These are phyloP conservation scores for Enteromius trimaculatus DNA, from an alignment of 2,797 vertebrate species.

Conservation along the genomic window DNA sequence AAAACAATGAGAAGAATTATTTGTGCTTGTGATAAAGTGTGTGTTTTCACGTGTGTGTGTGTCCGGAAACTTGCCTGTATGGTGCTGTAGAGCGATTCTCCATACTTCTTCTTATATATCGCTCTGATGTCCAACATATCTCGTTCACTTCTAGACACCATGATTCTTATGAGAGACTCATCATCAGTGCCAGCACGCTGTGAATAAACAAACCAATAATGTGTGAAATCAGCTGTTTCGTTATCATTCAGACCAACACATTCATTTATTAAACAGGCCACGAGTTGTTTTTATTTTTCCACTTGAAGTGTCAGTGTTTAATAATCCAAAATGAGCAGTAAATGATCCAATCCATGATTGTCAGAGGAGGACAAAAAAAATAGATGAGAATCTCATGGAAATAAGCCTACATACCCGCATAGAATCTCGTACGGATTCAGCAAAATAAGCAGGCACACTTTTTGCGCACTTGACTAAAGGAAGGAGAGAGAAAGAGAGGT, in stretches of 20 bases:
- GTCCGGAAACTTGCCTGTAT: conserved; percentile 82
- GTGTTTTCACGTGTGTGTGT: not conserved
- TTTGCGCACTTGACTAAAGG: conserved; percentile 86
- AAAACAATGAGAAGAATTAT: not conserved
- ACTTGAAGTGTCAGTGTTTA: not conserved
- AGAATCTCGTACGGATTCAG: conserved; percentile 83
- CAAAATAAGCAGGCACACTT: conserved; percentile 89
- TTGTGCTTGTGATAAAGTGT: not conserved
- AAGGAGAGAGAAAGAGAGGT: conserved; percentile 32
- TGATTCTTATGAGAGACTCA: conserved; percentile 85
- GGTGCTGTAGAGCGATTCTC: conserved; percentile 82
- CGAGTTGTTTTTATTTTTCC: not conserved
- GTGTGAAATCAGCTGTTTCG: not conserved
- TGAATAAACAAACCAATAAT: conserved; percentile 18
- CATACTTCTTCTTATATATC: conserved; percentile 83
- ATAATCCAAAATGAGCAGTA: conserved; percentile 8
- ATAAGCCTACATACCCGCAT: conserved; percentile 83
- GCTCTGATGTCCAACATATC: conserved; percentile 91
- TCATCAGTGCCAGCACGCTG: conserved; percentile 93
- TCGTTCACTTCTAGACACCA: conserved; percentile 92
- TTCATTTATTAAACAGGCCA: conserved; percentile 17
- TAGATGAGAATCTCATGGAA: conserved; percentile 13
- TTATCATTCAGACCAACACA: not conserved
- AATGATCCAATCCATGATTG: not conserved
- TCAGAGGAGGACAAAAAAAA: not conserved